phyloP scores from a whole-genome alignment of 2,888 invertebrate species.

The Cistogaster globosa region DNA sequence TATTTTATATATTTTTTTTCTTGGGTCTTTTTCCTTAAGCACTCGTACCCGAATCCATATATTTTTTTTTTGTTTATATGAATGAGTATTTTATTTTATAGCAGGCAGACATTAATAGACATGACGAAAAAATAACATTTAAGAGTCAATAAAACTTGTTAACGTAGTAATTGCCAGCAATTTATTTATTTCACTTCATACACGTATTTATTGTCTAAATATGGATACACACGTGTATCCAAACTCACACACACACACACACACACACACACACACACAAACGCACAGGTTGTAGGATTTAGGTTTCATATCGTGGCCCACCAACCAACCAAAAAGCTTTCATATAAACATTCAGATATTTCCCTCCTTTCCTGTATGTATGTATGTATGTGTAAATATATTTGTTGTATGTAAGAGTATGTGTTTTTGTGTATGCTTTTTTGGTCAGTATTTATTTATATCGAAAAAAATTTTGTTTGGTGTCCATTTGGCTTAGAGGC shows the following conservation, averaged over 20 bases:
- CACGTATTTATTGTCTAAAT: slow-evolving; percentile 69
- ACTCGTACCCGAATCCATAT: neutral
- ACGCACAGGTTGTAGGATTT: neutral
- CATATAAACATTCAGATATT: slow-evolving; percentile 36
- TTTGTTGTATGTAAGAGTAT: slow-evolving; percentile 54
- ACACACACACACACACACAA: slow-evolving; percentile 22
- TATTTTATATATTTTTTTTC: slow-evolving; percentile 16
- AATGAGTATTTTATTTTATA: slow-evolving; percentile 49
- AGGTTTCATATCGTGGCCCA: slow-evolving; percentile 29
- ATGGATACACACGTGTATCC: too few species aligned
- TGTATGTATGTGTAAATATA: slow-evolving; percentile 34
- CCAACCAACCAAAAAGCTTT: slow-evolving; percentile 11
- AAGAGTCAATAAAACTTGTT: slow-evolving; percentile 84
- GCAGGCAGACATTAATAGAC: slow-evolving; percentile 72
- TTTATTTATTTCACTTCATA: slow-evolving; percentile 81
- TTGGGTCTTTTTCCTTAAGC: slow-evolving; percentile 32
- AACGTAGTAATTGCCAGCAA: slow-evolving; percentile 83
- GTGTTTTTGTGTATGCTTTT: slow-evolving; percentile 56
- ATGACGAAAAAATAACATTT: slow-evolving; percentile 77
- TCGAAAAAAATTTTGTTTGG: slow-evolving; percentile 54
- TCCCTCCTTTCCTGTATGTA: slow-evolving; percentile 31
- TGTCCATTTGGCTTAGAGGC: slow-evolving; percentile 68
- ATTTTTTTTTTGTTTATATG: neutral
- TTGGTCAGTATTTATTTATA: slow-evolving; percentile 65
- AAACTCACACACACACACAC: too few species aligned